Base-by-base conservation (phyloP, 2,888 invertebrate species). In the Branchellion lobata region DNA sequence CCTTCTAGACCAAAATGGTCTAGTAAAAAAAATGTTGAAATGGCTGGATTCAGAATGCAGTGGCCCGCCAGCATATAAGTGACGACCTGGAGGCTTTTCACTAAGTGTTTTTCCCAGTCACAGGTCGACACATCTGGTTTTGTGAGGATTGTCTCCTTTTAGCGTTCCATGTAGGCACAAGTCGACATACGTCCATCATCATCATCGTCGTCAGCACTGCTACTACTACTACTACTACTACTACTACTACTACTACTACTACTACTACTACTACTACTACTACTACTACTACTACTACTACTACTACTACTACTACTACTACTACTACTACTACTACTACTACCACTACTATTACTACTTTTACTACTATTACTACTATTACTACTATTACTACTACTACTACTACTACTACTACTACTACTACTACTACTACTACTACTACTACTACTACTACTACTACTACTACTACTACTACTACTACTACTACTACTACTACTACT, bases 201-300 rank as follows among this genome's bases (percentile, higher is more conserved):
- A n/a, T n/a, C n/a, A n/a, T n/a, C n/a, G n/a, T n/a, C n/a, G n/a
- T n/a, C n/a, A n/a, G n/a, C n/a, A n/a, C n/a, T n/a, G n/a, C 40
- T 40, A 40, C 40, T 40, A 40, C 40, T 40, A 40, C 40, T 40
- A 40, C 40, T 40, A 40, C 40, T 40, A 40, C 40, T 40, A 40
- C 40, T 40, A 40, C 40, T 40, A 40, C 40, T 40, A 40, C 40
- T 40, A 40, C 40, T 65, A 65, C 29, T 65, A 65, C 29, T 65
- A 65, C n/a, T 65, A 65, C 29, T 65, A 65, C n/a, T 65, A 65
- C 29, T 65, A 65, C 29, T 65, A n/a, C n/a, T 65, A 65, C 29
- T 27, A 65, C 29, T 65, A 65, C 29, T 65, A 65, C 29, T 27
- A 65, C 29, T 65, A 65, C 29, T 65, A 65, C 29, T 27, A 65